Evolutionary conservation across 2,888 invertebrate genomes (phyloP).

Genomic region (Phaonia tiefii): DNA sequence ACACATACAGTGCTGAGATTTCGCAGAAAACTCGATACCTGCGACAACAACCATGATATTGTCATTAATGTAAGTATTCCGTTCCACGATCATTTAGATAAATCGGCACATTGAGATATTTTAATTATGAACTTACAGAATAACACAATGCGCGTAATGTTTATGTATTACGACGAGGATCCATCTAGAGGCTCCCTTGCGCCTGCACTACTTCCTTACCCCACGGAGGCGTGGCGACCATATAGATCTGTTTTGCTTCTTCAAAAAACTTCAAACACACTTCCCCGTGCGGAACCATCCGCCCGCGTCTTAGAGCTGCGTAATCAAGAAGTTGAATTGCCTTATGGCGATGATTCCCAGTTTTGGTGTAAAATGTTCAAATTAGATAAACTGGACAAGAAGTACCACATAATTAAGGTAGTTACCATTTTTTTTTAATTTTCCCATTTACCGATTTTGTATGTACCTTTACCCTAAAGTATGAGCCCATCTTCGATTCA

Average conservation of each 20-base stretch:
- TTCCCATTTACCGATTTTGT: neutral
- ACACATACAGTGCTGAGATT: constrained; percentile 91
- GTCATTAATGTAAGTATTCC: constrained; percentile 83
- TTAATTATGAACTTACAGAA: constrained; percentile 80
- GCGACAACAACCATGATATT: constrained; percentile 86
- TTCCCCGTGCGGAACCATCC: constrained; percentile 71
- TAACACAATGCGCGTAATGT: constrained; percentile 84
- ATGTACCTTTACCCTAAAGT: constrained; percentile 80
- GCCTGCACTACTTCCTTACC: constrained; percentile 82
- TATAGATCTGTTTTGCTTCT: constrained; percentile 83
- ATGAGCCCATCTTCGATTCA: constrained; percentile 84
- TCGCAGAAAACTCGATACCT: constrained; percentile 88
- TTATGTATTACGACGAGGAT: constrained; percentile 84
- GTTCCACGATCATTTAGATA: neutral
- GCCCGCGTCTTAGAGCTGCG: constrained; percentile 81
- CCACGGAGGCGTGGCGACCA: constrained; percentile 80
- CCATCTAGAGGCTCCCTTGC: constrained; percentile 82
- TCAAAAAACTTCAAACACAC: constrained; percentile 82
- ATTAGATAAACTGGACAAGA: constrained; percentile 82
- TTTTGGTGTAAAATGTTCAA: constrained; percentile 85
- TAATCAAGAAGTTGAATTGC: constrained; percentile 82
- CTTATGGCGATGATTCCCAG: constrained; percentile 83
- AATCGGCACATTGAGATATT: neutral
- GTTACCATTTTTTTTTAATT: constrained; percentile 72
- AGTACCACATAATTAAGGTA: constrained; percentile 85